phyloP scores from a whole-genome alignment of 2,113 vertebrate genomes.

The Pseudolaguvia tuberculata region DNA sequence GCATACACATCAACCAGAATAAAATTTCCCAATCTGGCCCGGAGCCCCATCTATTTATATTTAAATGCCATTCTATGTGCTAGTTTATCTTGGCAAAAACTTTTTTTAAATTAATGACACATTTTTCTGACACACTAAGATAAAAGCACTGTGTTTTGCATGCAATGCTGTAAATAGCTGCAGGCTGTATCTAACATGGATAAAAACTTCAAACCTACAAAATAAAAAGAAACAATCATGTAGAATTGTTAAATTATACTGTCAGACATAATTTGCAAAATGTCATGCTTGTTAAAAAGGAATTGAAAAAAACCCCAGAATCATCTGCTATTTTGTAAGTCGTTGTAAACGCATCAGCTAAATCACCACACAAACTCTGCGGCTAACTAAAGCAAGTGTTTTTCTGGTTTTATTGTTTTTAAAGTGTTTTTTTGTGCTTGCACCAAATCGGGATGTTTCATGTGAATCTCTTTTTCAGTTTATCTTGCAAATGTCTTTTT shows the following conservation, averaged over 20 bases:
- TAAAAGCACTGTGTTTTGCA: background rate
- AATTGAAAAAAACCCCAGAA: background rate
- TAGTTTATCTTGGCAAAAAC: no score
- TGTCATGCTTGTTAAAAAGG: background rate
- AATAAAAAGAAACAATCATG: background rate
- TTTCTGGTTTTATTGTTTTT: background rate
- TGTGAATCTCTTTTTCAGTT: background rate
- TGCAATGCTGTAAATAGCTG: background rate
- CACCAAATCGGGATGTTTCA: background rate
- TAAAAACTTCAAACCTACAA: background rate
- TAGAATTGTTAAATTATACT: background rate
- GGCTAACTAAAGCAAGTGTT: background rate
- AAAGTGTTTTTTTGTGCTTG: background rate
- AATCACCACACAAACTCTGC: no score
- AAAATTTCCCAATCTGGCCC: no score
- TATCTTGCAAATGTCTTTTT: background rate
- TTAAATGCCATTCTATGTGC: background rate
- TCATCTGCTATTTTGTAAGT: background rate
- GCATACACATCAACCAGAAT: no score
- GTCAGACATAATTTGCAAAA: background rate
- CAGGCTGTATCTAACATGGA: background rate
- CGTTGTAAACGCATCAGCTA: no score
- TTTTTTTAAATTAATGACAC: no score
- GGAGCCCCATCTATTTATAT: background rate
- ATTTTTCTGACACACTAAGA: background rate